Percentiles rank a stretch among this genome's conserved stretches.
phyloP scores from a whole-genome alignment of 2,113 vertebrate species.

The Eubucco bourcierii region DNA sequence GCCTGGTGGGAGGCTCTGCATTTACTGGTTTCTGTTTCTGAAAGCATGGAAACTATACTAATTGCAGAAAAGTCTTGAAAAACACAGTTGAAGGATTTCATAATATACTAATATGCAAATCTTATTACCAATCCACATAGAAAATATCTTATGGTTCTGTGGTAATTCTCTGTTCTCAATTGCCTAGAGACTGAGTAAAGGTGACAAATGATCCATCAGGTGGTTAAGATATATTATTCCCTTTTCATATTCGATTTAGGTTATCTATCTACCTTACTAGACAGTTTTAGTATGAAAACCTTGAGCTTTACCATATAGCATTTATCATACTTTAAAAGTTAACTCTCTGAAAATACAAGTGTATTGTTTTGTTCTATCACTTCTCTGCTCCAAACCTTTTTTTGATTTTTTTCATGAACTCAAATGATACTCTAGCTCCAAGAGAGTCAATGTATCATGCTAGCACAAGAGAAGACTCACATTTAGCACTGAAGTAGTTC shows the following conservation, averaged over 20 bases:
- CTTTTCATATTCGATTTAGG: background rate
- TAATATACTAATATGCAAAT: background rate
- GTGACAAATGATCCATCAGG: background rate
- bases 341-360: background rate
- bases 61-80: background rate
- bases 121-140: background rate
- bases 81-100: background rate
- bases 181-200: background rate
- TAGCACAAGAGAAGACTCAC: background rate
- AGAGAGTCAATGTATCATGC: background rate
- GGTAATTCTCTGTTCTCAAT: background rate
- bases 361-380: background rate
- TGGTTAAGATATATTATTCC: background rate
- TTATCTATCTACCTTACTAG: background rate
- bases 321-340: background rate
- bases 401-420: background rate
- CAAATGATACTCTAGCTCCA: background rate
- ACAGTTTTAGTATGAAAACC: background rate
- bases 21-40: background rate
- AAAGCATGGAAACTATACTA: background rate
- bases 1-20: fast-evolving
- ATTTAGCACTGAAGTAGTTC: background rate
- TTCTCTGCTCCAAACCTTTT: background rate
- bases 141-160: background rate
- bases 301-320: background rate